Base-by-base conservation (phyloP, 2,797 vertebrate genomes). In the Pelobates cultripes region DNA sequence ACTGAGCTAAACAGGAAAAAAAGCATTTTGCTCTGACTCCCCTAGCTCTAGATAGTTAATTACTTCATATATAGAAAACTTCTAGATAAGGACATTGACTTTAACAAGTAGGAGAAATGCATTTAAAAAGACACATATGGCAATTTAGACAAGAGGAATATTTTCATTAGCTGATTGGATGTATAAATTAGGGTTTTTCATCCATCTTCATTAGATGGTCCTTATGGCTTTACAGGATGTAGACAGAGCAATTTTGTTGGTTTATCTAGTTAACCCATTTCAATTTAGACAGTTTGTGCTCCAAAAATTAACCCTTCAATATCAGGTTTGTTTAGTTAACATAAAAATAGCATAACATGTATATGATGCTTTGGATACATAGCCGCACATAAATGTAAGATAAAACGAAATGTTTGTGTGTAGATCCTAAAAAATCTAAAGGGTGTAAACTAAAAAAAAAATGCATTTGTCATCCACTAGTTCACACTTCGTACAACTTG, bases 1-100 rank as follows among this genome's bases (percentile, higher is more conserved):
- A 78, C 42, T 72, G 70, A 44, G 55, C 40, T 68, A 73, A 41
- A 42, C 64, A 60, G 47, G 8, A 75, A 61, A 63, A 75, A 61
- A 63, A 69, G 55, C 14, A 71, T 71, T 71, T 71, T 7, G 70
- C 51, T 53, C 40, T 7, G 17, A 7, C 66, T 76, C 43, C 70
- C 28, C 68, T 40, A 12, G 63, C 61, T 71, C 51, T 45, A 42
- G 42, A 77, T 66, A 47, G 68, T 82, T 77, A 82, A 82, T 67
- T 55, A 14, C 51, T 76, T 76, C 57, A 71, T 43, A 74, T 28
- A 4, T 28, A 7, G n/a, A 64, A 12, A 40, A 40, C n/a, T 64
- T 40, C 28, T 2, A 64, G 28, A 40, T 64, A 64, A 61, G 61
- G 28, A 64, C n/a, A 40, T 64, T 64, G 28, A 28, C 61, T 7